These are phyloP conservation scores for Cecidostiba fungosa DNA, from an alignment of 2,888 invertebrate species.

Conservation along the genomic window DNA sequence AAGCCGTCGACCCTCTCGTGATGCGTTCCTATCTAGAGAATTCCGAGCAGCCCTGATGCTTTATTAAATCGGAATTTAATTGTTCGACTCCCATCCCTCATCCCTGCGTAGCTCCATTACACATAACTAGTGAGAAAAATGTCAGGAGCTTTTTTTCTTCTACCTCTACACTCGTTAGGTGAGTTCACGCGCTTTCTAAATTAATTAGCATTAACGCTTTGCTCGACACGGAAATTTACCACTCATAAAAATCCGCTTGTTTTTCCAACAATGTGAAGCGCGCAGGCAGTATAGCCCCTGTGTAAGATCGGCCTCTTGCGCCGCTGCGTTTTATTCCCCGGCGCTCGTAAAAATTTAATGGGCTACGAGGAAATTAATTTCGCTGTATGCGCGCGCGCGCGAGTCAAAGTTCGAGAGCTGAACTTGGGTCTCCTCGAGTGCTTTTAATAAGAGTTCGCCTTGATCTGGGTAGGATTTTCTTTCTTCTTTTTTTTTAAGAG, in stretches of 20 bases:
- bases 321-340: slow-evolving; percentile 52
- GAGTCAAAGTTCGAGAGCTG: slow-evolving; percentile 53
- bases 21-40: slow-evolving; percentile 4
- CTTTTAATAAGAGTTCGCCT: slow-evolving; percentile 59
- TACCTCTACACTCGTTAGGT: not conserved
- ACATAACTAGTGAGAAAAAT: slow-evolving; percentile 32
- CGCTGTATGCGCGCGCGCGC: slow-evolving; percentile 41
- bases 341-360: slow-evolving; percentile 63
- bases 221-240: slow-evolving; percentile 39
- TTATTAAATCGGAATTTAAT: slow-evolving; percentile 76
- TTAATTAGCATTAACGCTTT: slow-evolving; percentile 50
- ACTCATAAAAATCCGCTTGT: slow-evolving; percentile 38
- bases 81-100: slow-evolving; percentile 67
- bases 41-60: slow-evolving; percentile 56
- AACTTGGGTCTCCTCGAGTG: slow-evolving; percentile 3
- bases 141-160: not conserved
- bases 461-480: slow-evolving; percentile 53
- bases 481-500: slow-evolving; percentile 14
- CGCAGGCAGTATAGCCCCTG: not conserved
- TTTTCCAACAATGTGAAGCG: slow-evolving; percentile 48
- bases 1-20: slow-evolving; percentile 5
- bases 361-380: slow-evolving; percentile 63
- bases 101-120: slow-evolving; percentile 68
- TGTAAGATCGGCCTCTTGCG: slow-evolving; percentile 22
- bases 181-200: not conserved